A percentile compares a stretch with the other conserved stretches of the same genome.
Conservation (phyloP, 2,113 vertebrate species). For the Lucifuga dentata region DNA sequence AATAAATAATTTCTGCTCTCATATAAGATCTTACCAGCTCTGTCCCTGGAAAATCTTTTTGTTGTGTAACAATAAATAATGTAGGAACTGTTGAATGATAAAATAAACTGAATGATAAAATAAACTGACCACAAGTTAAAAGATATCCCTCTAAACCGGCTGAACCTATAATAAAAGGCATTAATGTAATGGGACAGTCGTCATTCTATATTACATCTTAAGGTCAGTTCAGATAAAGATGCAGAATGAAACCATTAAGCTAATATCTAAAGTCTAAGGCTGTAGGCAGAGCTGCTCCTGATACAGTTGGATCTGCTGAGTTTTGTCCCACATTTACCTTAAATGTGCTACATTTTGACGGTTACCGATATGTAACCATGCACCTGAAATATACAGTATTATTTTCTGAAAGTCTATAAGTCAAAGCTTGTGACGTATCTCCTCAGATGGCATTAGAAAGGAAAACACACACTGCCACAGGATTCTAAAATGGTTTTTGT, state of each 20-base stretch:
- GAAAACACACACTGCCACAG: too few species aligned
- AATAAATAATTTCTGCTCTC: constrained; percentile 4
- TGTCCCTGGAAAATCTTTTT: neutral
- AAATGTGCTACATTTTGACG: neutral
- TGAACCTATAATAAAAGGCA: neutral
- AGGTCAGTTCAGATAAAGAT: constrained; percentile 25
- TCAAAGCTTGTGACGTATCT: neutral
- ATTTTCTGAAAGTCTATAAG: neutral
- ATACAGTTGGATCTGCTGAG: too few species aligned
- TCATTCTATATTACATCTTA: neutral
- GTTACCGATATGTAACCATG: neutral
- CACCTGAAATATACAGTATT: neutral
- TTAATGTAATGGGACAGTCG: too few species aligned
- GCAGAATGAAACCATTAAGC: too few species aligned
- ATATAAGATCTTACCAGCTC: neutral
- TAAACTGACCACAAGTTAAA: neutral
- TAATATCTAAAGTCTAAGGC: too few species aligned
- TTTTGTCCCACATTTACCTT: too few species aligned
- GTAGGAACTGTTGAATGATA: too few species aligned
- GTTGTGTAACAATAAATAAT: too few species aligned
- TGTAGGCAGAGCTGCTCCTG: too few species aligned
- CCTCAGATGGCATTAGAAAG: too few species aligned
- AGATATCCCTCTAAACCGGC: neutral
- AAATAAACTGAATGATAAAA: too few species aligned
- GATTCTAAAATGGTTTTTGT: neutral